phyloP scores from a whole-genome alignment of 2,888 invertebrate genomes.

The Petrophora chlorosata region DNA sequence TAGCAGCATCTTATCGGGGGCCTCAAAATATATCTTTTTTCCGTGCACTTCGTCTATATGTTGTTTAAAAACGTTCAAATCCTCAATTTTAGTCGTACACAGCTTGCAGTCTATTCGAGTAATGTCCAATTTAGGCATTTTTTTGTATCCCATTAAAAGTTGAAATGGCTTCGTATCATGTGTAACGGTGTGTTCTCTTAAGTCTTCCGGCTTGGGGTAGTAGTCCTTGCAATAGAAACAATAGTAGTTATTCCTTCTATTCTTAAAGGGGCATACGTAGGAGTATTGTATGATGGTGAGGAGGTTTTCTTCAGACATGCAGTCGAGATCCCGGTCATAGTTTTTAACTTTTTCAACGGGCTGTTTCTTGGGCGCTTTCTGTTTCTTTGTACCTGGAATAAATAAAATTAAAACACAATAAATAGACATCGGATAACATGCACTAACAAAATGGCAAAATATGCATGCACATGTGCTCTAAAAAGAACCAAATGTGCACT shows the following conservation, averaged over 20 bases:
- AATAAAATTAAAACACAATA: neutral
- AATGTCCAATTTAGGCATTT: constrained; percentile 75
- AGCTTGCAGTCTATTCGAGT: constrained; percentile 71
- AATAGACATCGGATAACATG: too few species aligned
- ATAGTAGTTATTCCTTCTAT: constrained; percentile 72
- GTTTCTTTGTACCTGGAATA: constrained; percentile 48
- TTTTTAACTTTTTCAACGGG: constrained; percentile 67
- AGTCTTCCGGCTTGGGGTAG: constrained; percentile 72
- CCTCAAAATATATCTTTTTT: constrained; percentile 74
- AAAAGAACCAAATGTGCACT: too few species aligned
- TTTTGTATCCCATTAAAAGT: constrained; percentile 71
- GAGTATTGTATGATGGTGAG: constrained; percentile 74
- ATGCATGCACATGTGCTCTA: too few species aligned
- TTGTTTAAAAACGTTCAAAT: constrained; percentile 64
- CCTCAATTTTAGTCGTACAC: constrained; percentile 65
- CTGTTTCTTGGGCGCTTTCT: constrained; percentile 51
- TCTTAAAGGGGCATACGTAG: constrained; percentile 74
- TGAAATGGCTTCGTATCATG: constrained; percentile 77
- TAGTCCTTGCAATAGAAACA: constrained; percentile 78
- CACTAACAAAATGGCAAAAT: too few species aligned
- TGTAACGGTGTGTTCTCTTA: constrained; percentile 67
- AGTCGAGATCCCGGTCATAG: constrained; percentile 69
- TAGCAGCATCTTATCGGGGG: constrained; percentile 68
- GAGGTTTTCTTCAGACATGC: constrained; percentile 75
- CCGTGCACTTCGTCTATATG: constrained; percentile 69